Base-by-base conservation (phyloP, 2,888 invertebrate genomes). In the Lissocephala sabroskyi region DNA sequence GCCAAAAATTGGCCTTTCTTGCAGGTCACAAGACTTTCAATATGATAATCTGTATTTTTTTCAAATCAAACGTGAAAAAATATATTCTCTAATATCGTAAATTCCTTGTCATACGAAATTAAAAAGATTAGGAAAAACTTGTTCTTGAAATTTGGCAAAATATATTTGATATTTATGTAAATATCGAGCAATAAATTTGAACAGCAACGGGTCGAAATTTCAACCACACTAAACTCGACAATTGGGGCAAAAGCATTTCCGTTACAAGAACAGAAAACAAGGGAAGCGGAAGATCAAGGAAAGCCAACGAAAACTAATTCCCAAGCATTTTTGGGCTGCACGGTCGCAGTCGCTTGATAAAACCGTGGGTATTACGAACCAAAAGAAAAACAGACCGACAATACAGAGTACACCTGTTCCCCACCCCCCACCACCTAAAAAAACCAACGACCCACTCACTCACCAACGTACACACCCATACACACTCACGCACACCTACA, bases 241-340 rank as follows among this genome's bases (percentile, higher is more conserved):
- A 52, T 39, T 51, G 45, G 49, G 49, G 51, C 52, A 56, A 62
- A 62, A 37, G 63, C 53, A 70, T 57, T 70, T 68, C 75, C 68
- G 75, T 66, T 70, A 66, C 64, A 63, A 37, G 28, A 56, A 49
- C 35, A 59, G 23, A 39, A 51, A 37, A 43, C 30, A 30, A 32
- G 40, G 48, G 47, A 52, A 49, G 45, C 53, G 49, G 7, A 23
- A 23, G 23, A 7, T n/a, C n/a, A n/a, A n/a, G n/a, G n/a, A n/a
- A n/a, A n/a, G n/a, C n/a, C n/a, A n/a, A n/a, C 23, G 7, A 23
- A 23, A 23, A 23, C n/a, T n/a, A n/a, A n/a, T n/a, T n/a, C n/a
- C n/a, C n/a, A n/a, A n/a, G n/a, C n/a, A n/a, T n/a, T n/a, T n/a
- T n/a, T n/a, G n/a, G n/a, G n/a, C n/a, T n/a, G n/a, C n/a, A n/a